phyloP scores from a whole-genome alignment of 2,888 invertebrate genomes.

The Phragmatobia fuliginosa region DNA sequence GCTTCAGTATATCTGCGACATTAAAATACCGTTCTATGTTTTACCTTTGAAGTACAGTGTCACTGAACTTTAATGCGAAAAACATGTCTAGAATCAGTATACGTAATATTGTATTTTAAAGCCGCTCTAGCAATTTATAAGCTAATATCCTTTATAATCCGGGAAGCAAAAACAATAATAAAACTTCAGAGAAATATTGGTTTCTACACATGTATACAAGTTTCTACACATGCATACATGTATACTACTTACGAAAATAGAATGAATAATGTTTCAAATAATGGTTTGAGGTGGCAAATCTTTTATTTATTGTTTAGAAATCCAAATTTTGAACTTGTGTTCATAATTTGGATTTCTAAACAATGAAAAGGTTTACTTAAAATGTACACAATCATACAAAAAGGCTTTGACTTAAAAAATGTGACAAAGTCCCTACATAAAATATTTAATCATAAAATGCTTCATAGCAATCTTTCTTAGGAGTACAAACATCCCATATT shows the following conservation, averaged over 20 bases:
- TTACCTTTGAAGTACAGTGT: conserved; percentile 14
- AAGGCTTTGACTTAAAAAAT: background rate
- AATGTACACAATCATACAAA: background rate
- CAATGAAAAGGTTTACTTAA: background rate
- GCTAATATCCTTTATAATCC: background rate
- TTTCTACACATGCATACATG: background rate
- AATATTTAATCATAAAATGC: background rate
- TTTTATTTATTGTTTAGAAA: background rate
- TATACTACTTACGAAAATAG: background rate
- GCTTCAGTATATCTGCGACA: background rate
- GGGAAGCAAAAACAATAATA: background rate
- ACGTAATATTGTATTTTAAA: background rate
- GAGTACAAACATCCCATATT: background rate
- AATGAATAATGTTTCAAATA: background rate
- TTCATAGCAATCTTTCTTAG: background rate
- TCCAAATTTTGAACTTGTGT: too few species aligned
- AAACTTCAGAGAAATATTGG: background rate
- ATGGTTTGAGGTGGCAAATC: background rate
- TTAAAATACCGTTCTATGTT: conserved; percentile 6
- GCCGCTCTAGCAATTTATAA: background rate
- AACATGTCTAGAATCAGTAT: background rate
- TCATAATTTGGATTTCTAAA: background rate
- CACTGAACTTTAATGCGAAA: conserved; percentile 17
- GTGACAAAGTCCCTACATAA: background rate
- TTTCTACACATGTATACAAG: background rate